Evolutionary conservation across 2,888 invertebrate genomes (phyloP).

Genomic region (Noctua fimbriata): DNA sequence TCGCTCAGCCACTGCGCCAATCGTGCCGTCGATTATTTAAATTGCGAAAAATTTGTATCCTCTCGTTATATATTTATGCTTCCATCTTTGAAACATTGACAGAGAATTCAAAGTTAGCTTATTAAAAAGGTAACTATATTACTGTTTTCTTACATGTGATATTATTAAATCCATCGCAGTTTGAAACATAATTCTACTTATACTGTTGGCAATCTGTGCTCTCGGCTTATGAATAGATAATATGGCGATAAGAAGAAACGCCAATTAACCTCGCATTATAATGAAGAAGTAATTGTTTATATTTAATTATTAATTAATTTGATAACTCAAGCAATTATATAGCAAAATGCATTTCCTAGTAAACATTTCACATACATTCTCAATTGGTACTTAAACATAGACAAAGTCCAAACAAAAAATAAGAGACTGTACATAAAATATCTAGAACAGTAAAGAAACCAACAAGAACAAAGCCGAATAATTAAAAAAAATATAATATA

Average conservation of each 20-base stretch:
- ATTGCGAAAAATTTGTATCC: no score
- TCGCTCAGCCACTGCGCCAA: no score
- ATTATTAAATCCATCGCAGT: neutral
- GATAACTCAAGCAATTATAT: conserved; percentile 8
- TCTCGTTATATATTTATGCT: no score
- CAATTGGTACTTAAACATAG: neutral
- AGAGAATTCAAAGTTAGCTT: neutral
- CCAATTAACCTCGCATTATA: conserved; percentile 16
- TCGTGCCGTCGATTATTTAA: no score
- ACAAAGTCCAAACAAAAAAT: neutral
- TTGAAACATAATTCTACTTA: neutral
- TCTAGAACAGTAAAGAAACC: neutral
- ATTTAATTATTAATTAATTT: conserved; percentile 31
- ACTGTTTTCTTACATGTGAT: neutral
- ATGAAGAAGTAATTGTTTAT: conserved; percentile 23
- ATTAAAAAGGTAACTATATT: neutral
- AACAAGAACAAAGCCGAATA: neutral
- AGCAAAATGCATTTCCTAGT: neutral
- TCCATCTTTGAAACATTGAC: neutral
- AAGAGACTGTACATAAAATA: no score
- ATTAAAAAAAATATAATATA: neutral
- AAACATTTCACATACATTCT: neutral
- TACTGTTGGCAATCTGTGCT: conserved; percentile 8
- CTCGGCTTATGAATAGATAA: neutral
- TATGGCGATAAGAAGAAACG: conserved; percentile 18